Evolutionary conservation across 2,888 invertebrate species (phyloP).

Genomic region (Sturmia bella): DNA sequence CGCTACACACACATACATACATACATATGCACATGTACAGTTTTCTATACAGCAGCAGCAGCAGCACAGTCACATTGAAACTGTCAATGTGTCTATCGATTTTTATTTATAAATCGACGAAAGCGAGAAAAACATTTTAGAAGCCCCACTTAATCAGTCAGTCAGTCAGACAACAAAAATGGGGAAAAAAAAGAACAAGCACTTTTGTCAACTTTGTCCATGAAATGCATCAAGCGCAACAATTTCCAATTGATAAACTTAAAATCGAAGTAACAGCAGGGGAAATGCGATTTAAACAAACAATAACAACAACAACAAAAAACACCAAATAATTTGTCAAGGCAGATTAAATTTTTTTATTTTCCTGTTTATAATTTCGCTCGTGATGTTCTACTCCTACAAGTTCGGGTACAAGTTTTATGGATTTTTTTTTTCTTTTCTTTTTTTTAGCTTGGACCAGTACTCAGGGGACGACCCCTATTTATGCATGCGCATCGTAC

Average conservation of each 20-base stretch:
- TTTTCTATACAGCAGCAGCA: constrained; percentile 16
- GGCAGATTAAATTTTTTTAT: too few species aligned
- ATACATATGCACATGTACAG: background rate
- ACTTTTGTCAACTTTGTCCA: constrained; percentile 31
- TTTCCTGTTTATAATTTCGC: too few species aligned
- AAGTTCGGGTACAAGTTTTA: too few species aligned
- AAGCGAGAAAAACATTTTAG: constrained; percentile 18
- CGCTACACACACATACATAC: background rate
- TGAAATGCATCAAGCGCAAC: constrained; percentile 49
- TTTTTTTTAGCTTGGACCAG: too few species aligned
- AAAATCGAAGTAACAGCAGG: constrained; percentile 1
- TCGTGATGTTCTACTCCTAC: too few species aligned
- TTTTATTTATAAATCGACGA: constrained; percentile 32
- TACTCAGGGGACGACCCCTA: too few species aligned
- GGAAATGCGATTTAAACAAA: background rate
- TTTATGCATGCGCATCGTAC: too few species aligned
- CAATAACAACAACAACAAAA: too few species aligned
- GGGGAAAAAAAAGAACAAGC: background rate
- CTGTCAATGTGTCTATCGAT: constrained; percentile 53
- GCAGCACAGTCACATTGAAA: constrained; percentile 37
- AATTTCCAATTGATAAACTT: constrained; percentile 9
- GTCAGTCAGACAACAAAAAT: background rate
- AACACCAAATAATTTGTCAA: too few species aligned
- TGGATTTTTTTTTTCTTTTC: too few species aligned
- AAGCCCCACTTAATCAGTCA: background rate